Conservation (phyloP, 2,888 invertebrate species). For the Orthonychiurus folsomi region DNA sequence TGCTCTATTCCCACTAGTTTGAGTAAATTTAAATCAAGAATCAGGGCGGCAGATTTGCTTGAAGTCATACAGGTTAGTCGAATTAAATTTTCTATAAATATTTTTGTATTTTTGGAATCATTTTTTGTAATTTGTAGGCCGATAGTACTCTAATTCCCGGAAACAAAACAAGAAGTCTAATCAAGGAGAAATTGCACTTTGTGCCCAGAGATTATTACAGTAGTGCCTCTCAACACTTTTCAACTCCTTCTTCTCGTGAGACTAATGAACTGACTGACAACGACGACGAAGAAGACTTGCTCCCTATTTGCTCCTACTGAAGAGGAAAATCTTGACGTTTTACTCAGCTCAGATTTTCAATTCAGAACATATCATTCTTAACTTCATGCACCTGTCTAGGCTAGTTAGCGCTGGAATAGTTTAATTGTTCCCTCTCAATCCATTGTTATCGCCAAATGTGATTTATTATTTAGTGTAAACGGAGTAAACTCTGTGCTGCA, state of each 20-base stretch:
- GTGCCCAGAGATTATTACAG: too few relatives aligned
- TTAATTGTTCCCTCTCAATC: too few relatives aligned
- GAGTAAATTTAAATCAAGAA: background rate
- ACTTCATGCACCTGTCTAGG: too few relatives aligned
- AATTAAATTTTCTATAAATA: background rate
- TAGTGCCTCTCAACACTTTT: too few relatives aligned
- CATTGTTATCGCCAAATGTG: too few relatives aligned
- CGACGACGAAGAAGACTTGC: conserved; percentile 6
- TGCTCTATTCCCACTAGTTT: background rate
- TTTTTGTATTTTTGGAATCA: background rate
- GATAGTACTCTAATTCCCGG: background rate
- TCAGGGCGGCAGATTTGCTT: background rate
- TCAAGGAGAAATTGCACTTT: background rate
- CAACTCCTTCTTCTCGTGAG: too few relatives aligned
- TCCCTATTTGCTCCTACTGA: conserved; percentile 7
- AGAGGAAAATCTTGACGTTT: background rate
- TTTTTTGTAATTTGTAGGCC: conserved; percentile 2
- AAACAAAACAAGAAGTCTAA: background rate
- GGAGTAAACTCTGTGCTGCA: too few relatives aligned
- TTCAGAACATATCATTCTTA: too few relatives aligned
- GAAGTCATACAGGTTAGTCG: background rate
- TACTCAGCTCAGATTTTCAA: too few relatives aligned
- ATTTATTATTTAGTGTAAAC: too few relatives aligned
- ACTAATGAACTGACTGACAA: background rate
- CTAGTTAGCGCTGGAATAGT: too few relatives aligned